Conservation (phyloP, 2,113 vertebrate genomes). For the Maylandia zebra region DNA sequence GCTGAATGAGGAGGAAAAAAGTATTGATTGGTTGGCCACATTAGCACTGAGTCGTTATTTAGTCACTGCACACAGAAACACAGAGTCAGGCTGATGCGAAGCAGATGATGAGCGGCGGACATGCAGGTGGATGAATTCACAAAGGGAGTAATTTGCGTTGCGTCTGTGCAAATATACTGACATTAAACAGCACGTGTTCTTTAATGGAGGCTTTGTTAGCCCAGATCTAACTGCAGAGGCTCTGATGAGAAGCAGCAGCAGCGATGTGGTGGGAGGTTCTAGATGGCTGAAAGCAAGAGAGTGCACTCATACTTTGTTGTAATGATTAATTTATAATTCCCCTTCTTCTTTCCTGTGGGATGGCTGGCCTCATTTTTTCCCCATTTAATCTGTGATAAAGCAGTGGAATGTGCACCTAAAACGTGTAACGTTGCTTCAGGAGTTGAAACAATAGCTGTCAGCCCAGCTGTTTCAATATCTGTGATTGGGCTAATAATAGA, state of each 20-base stretch:
- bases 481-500: constrained; percentile 66
- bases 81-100: background rate
- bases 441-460: constrained; percentile 28
- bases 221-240: constrained; percentile 12
- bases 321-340: constrained; percentile 59
- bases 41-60: background rate
- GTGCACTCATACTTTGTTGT: constrained; percentile 31
- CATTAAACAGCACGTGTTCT: background rate
- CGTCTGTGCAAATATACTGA: background rate
- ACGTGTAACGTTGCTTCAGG: constrained; percentile 4
- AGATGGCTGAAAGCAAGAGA: constrained; percentile 35
- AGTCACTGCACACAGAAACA: background rate
- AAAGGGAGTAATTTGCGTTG: background rate
- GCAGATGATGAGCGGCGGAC: background rate
- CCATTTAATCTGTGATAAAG: constrained; percentile 24
- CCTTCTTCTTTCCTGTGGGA: constrained; percentile 21
- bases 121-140: constrained; percentile 8
- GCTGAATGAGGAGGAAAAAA: background rate
- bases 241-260: background rate
- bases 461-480: constrained; percentile 36
- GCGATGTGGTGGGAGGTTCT: background rate
- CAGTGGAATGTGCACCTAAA: background rate
- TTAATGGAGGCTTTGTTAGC: background rate
- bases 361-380: constrained; percentile 37
- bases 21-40: constrained; percentile 18